Evolutionary conservation across 2,888 invertebrate genomes (phyloP).

Genomic region (Heliconius hortense): DNA sequence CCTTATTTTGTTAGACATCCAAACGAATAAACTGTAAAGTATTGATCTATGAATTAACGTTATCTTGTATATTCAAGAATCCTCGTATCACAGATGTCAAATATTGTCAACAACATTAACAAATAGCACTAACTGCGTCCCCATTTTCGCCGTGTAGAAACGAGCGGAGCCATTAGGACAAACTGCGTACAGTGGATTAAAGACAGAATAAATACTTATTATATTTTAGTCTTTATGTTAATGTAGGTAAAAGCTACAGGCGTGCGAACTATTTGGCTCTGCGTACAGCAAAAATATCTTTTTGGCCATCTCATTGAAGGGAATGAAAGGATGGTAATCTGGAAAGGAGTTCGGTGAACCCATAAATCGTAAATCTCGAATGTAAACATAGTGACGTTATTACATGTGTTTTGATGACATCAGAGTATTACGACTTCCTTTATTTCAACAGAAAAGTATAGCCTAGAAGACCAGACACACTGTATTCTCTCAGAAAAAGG

Average conservation of each 20-base stretch:
- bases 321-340: constrained; percentile 42
- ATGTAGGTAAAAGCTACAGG: constrained; percentile 31
- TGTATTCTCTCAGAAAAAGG: constrained; percentile 20
- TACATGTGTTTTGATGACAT: constrained; percentile 43
- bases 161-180: constrained; percentile 35
- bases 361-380: constrained; percentile 40
- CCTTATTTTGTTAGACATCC: background rate
- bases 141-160: constrained; percentile 36
- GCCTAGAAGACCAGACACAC: constrained; percentile 26
- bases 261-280: constrained; percentile 46
- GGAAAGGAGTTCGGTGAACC: constrained; percentile 42
- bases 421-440: constrained; percentile 41
- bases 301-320: constrained; percentile 41
- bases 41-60: background rate
- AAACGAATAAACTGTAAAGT: background rate
- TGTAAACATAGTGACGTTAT: constrained; percentile 41
- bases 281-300: constrained; percentile 49
- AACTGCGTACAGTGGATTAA: constrained; percentile 33
- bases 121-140: constrained; percentile 31
- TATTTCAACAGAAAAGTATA: constrained; percentile 38
- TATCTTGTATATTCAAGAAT: constrained; percentile 8
- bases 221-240: constrained; percentile 31
- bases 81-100: constrained; percentile 20
- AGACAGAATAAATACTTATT: constrained; percentile 27
- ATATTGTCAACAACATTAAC: constrained; percentile 39